These are phyloP conservation scores for Oryctolagus cuniculus DNA, from an alignment of 2,113 vertebrate species.

Conservation along the genomic window DNA sequence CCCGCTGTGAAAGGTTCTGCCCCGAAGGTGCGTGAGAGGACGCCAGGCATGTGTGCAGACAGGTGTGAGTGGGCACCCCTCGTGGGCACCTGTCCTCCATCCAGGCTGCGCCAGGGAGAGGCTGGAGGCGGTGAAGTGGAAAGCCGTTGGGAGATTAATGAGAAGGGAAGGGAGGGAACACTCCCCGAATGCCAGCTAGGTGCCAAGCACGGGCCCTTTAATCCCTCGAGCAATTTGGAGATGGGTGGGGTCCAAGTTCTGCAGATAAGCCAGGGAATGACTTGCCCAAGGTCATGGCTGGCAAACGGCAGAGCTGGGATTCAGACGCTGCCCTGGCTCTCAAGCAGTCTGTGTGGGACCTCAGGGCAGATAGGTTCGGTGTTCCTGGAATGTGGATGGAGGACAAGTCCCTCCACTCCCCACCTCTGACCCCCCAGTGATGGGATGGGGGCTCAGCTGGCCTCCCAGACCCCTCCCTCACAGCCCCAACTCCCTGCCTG, in stretches of 20 bases:
- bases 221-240: not conserved
- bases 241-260: not conserved
- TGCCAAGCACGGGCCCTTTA: not conserved
- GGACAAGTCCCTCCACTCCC: not conserved
- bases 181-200: not conserved
- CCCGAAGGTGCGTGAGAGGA: not conserved
- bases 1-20: not conserved
- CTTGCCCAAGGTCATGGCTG: not conserved
- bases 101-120: not conserved
- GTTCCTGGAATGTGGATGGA: not conserved
- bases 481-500: too few relatives aligned
- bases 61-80: not conserved
- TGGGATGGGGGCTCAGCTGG: not conserved
- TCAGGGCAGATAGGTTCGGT: not conserved
- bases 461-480: not conserved
- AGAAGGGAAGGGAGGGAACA: not conserved
- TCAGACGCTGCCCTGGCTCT: not conserved
- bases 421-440: not conserved
- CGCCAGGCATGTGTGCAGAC: too few relatives aligned
- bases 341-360: not conserved
- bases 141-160: not conserved
- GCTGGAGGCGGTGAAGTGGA: not conserved
- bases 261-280: not conserved
- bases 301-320: not conserved
- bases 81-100: too few relatives aligned